Percentiles rank a stretch among this genome's conserved stretches.
phyloP scores from a whole-genome alignment of 2,797 vertebrate species.

The Pipistrellus pipistrellus region DNA sequence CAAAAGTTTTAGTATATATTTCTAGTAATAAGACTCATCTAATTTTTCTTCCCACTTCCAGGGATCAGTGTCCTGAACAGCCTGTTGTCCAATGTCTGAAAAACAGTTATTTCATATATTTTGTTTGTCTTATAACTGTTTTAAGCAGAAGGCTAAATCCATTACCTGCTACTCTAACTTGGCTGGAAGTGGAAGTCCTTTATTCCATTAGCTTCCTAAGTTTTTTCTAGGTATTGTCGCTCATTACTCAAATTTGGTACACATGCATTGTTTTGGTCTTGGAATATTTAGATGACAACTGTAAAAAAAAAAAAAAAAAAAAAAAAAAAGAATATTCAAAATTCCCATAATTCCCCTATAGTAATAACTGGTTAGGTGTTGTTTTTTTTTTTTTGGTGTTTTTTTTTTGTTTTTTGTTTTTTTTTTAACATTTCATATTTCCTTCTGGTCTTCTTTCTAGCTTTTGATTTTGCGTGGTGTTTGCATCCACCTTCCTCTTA shows the following conservation, averaged over 20 bases:
- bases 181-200: background rate
- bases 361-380: background rate
- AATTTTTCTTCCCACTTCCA: too few relatives aligned
- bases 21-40: too few relatives aligned
- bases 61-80: too few relatives aligned
- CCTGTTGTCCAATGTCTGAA: background rate
- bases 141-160: slow-evolving; percentile 44
- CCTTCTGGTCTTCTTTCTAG: slow-evolving; percentile 7
- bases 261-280: background rate
- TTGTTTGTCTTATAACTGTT: slow-evolving; percentile 25
- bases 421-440: background rate
- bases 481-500: background rate
- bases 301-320: slow-evolving; percentile 30
- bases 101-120: background rate
- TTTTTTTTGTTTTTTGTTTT: too few relatives aligned
- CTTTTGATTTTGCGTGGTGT: slow-evolving; percentile 3
- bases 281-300: background rate
- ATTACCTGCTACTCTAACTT: background rate
- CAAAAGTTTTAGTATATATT: too few relatives aligned
- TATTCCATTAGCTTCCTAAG: background rate
- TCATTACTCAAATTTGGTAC: slow-evolving; percentile 10
- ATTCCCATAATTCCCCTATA: background rate
- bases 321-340: slow-evolving; percentile 24
- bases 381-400: too few relatives aligned
- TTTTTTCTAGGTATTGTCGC: background rate